Conservation (phyloP, 2,888 invertebrate genomes). For the Hypercompe scribonia region DNA sequence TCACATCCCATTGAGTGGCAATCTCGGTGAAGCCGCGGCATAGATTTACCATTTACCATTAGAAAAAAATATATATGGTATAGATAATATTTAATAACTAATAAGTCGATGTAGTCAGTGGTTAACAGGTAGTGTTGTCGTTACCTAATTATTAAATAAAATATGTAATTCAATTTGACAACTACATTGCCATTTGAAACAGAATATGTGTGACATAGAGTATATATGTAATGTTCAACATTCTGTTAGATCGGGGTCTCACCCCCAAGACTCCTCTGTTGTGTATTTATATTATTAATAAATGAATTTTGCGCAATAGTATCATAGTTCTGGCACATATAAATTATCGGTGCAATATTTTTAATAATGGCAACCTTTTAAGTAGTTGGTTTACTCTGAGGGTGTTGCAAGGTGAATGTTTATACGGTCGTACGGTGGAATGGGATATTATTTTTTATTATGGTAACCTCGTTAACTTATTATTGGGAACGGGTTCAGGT, state of each 20-base stretch:
- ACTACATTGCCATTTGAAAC: slow-evolving; percentile 69
- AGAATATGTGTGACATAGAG: slow-evolving; percentile 57
- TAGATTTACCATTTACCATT: slow-evolving; percentile 72
- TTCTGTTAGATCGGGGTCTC: slow-evolving; percentile 58
- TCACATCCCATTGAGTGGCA: slow-evolving; percentile 36
- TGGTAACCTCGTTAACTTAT: slow-evolving; percentile 60
- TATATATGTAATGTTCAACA: slow-evolving; percentile 57
- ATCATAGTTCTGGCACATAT: slow-evolving; percentile 66
- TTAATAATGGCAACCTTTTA: slow-evolving; percentile 65
- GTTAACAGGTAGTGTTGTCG: slow-evolving; percentile 83
- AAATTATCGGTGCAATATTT: slow-evolving; percentile 77
- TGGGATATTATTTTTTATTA: slow-evolving; percentile 54
- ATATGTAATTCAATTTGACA: slow-evolving; percentile 69
- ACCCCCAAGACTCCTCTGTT: slow-evolving; percentile 70
- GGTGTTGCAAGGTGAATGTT: slow-evolving; percentile 79
- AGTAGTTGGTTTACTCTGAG: slow-evolving; percentile 61
- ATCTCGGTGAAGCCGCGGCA: slow-evolving; percentile 71
- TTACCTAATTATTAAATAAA: slow-evolving; percentile 66
- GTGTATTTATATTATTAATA: slow-evolving; percentile 71
- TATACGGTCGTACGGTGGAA: slow-evolving; percentile 56
- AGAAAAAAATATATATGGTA: slow-evolving; percentile 76
- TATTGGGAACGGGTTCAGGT: slow-evolving; percentile 64
- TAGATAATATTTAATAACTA: slow-evolving; percentile 81
- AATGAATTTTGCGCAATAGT: slow-evolving; percentile 67
- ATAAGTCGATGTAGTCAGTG: slow-evolving; percentile 84